These are phyloP conservation scores for Catamblyrhynchus diadema DNA, from an alignment of 2,797 vertebrate species.

Conservation along the genomic window DNA sequence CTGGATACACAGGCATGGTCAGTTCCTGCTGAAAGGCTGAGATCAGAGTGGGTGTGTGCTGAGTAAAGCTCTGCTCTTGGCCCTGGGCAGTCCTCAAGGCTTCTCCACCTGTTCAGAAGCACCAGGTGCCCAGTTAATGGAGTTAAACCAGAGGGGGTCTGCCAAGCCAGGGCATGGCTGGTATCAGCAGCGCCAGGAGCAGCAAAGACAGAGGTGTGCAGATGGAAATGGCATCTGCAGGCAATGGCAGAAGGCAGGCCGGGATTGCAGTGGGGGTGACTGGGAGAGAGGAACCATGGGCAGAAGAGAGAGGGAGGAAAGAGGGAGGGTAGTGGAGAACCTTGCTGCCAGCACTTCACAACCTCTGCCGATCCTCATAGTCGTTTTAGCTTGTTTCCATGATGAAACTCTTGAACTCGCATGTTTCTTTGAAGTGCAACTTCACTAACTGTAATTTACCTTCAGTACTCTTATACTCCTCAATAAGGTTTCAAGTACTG, in stretches of 20 bases:
- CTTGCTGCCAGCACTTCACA: not conserved
- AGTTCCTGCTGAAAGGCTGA: not conserved
- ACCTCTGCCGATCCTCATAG: not conserved
- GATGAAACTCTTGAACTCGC: not conserved
- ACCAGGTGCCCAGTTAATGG: not conserved
- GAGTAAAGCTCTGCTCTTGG: not conserved
- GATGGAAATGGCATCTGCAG: not conserved
- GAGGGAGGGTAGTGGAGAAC: not conserved
- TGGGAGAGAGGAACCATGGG: not conserved
- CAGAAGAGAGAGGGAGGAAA: not conserved
- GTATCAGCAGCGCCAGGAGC: not conserved
- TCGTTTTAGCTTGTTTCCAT: not conserved
- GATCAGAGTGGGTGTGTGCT: not conserved
- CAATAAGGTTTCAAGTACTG: not conserved
- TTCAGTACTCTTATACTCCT: not conserved
- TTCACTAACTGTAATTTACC: not conserved
- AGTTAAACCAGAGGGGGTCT: not conserved
- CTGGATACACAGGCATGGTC: not conserved
- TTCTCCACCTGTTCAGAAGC: not conserved
- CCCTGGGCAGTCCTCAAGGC: not conserved
- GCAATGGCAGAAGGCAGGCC: no score
- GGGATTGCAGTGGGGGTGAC: not conserved
- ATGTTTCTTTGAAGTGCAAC: not conserved
- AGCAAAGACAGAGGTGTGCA: not conserved
- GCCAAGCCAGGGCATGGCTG: not conserved